Conservation (phyloP, 2,888 invertebrate species). For the Temnothorax unifasciatus region DNA sequence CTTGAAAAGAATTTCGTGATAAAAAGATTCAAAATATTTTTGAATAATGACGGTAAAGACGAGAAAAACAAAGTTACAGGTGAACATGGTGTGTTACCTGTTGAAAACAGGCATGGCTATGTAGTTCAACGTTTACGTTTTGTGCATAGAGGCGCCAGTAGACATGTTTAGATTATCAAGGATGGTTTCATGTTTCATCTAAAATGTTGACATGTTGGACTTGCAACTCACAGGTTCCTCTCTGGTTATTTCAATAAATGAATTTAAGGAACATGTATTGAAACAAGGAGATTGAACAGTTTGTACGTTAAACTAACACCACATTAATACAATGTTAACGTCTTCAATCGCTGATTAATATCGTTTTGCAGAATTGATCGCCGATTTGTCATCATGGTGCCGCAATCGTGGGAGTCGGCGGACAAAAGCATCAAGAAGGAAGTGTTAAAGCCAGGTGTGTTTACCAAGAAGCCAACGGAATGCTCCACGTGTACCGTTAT, state of each 20-base stretch:
- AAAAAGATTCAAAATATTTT: too few relatives aligned
- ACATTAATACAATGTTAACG: background rate
- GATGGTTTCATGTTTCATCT: too few relatives aligned
- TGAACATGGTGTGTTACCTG: too few relatives aligned
- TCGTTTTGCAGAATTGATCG: slow-evolving; percentile 2
- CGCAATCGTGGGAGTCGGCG: slow-evolving; percentile 72
- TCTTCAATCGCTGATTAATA: background rate
- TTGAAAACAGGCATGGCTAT: too few relatives aligned
- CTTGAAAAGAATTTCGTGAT: too few relatives aligned
- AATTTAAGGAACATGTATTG: background rate
- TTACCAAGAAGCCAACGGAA: slow-evolving; percentile 79
- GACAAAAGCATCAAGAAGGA: slow-evolving; percentile 78
- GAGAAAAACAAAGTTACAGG: too few relatives aligned
- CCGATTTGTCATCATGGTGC: slow-evolving; percentile 44
- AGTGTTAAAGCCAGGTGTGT: slow-evolving; percentile 73
- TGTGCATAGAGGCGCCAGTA: background rate
- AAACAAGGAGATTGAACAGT: background rate
- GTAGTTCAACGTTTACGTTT: too few relatives aligned
- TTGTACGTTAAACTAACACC: background rate
- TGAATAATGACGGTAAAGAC: too few relatives aligned
- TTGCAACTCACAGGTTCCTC: too few relatives aligned
- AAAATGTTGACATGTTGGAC: too few relatives aligned
- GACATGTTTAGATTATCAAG: background rate
- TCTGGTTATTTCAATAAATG: background rate
- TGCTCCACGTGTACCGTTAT: slow-evolving; percentile 78